Evolutionary conservation across 1,140 invertebrate genomes (phyloP).

Genomic region (Dolichoris vasculosae): DNA sequence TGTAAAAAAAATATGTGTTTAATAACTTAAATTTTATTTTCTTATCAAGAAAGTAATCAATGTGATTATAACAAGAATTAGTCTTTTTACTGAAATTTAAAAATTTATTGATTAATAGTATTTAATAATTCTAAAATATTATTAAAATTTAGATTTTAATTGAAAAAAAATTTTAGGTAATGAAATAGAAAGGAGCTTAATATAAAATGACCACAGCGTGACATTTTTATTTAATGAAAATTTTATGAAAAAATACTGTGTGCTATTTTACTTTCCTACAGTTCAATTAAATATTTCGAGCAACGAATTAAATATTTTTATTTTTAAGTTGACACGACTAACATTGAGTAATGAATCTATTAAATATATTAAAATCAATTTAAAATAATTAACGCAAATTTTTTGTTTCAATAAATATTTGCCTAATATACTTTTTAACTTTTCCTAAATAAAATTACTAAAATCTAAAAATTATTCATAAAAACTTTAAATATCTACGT

Average conservation of each 20-base stretch:
- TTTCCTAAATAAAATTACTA: background rate
- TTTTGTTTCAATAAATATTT: background rate
- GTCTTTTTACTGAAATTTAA: background rate
- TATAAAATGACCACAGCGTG: background rate
- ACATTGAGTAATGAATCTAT: background rate
- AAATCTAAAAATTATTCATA: no score
- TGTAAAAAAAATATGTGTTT: background rate
- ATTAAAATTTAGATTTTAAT: background rate
- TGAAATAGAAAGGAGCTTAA: background rate
- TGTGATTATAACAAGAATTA: background rate
- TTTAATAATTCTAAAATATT: background rate
- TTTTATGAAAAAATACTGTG: background rate
- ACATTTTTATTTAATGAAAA: slow-evolving; percentile 5
- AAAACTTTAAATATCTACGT: no score
- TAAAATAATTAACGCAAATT: background rate
- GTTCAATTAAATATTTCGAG: background rate
- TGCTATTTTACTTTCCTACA: background rate
- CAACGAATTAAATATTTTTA: background rate
- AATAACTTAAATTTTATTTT: no score
- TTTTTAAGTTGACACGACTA: no score
- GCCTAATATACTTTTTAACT: background rate
- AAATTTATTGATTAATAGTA: background rate
- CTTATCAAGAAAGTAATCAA: background rate
- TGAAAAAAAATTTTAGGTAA: background rate
- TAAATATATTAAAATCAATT: background rate